Evolutionary conservation across 2,888 invertebrate genomes (phyloP).

Genomic region (Thymelicus lineola): DNA sequence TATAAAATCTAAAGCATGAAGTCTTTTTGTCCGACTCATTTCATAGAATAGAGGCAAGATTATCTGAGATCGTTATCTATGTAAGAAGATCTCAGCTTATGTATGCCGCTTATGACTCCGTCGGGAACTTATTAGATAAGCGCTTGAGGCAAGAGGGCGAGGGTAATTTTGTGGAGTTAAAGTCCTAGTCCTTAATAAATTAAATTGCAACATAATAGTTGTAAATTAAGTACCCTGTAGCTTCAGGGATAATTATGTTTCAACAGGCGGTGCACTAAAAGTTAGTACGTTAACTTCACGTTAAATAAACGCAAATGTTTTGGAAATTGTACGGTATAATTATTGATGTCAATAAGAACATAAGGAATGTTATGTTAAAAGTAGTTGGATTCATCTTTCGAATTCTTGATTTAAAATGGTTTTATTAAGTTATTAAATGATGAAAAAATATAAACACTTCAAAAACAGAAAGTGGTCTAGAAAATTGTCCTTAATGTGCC

Average conservation of each 20-base stretch:
- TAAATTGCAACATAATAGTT: constrained; percentile 28
- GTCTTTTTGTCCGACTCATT: no score
- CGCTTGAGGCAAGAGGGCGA: constrained; percentile 29
- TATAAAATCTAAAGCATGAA: no score
- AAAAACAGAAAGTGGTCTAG: no score
- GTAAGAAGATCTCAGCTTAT: constrained; percentile 15
- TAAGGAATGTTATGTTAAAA: no score
- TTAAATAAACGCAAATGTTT: no score
- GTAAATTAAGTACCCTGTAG: constrained; percentile 4
- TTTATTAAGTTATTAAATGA: no score
- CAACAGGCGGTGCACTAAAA: not conserved
- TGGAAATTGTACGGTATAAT: no score
- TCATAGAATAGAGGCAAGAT: constrained; percentile 1
- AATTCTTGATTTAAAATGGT: no score
- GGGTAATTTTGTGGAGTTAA: constrained; percentile 31
- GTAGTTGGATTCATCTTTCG: no score
- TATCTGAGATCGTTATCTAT: constrained; percentile 23
- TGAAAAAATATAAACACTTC: no score
- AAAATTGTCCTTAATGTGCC: no score
- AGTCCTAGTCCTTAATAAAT: constrained; percentile 35
- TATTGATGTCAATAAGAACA: no score
- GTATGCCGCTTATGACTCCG: constrained; percentile 26
- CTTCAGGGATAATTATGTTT: constrained; percentile 1
- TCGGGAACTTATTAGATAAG: constrained; percentile 33
- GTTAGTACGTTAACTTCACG: not conserved